A percentile compares a stretch with the other conserved stretches of the same genome.
Evolutionary conservation across 2,797 vertebrate species (phyloP).

Genomic region (Lepilemur ruficaudatus): DNA sequence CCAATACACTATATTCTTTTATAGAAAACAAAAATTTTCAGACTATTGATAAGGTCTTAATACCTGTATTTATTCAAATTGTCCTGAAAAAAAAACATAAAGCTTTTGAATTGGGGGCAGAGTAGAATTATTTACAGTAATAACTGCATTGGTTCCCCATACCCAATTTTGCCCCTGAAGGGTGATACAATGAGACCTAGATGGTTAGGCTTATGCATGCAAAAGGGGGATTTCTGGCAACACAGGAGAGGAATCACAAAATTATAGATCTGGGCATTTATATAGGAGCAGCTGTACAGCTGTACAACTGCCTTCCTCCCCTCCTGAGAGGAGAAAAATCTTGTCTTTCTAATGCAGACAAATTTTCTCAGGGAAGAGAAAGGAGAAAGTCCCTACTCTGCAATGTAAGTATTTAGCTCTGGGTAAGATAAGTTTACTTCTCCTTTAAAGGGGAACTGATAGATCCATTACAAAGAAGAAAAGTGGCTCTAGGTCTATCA

Average conservation of each 20-base stretch:
- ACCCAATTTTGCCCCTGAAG: neutral
- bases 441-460: constrained; percentile 26
- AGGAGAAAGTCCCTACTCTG: neutral
- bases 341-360: neutral
- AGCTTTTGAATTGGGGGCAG: neutral
- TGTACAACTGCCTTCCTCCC: neutral
- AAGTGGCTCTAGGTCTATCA: neutral
- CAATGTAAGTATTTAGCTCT: constrained; percentile 17
- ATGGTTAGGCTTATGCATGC: neutral
- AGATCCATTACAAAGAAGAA: neutral
- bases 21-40: neutral
- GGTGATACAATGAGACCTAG: neutral
- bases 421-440: neutral
- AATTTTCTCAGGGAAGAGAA: neutral
- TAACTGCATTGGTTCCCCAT: neutral
- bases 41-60: neutral
- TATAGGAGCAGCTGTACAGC: neutral
- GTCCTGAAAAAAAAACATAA: neutral
- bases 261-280: neutral
- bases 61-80: neutral
- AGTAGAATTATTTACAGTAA: neutral
- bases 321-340: neutral
- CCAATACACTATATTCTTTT: neutral
- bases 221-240: neutral
- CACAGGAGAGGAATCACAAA: neutral